phyloP scores from a whole-genome alignment of 2,888 invertebrate species.

The Philereme transversata region DNA sequence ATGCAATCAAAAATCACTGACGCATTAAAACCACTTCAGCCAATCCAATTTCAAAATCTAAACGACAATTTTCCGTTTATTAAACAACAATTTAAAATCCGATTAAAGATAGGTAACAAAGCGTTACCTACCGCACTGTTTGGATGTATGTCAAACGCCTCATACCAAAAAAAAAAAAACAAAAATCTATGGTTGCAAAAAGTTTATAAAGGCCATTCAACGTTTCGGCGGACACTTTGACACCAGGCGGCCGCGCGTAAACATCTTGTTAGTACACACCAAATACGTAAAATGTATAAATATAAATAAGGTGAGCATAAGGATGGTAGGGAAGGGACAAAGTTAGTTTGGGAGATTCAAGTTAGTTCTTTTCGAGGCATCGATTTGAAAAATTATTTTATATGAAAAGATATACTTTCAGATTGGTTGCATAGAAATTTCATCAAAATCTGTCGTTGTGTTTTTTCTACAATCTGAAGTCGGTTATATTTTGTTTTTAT shows the following conservation, averaged over 20 bases:
- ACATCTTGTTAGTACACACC: conserved; percentile 79
- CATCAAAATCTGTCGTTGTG: too few species aligned
- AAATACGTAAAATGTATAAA: conserved; percentile 77
- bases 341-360: too few species aligned
- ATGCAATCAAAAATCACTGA: conserved; percentile 23
- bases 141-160: conserved; percentile 40
- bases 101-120: conserved; percentile 43
- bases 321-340: conserved; percentile 35
- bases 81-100: conserved; percentile 44
- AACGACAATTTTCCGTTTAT: conserved; percentile 48
- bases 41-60: conserved; percentile 35
- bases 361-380: too few species aligned
- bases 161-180: conserved; percentile 47
- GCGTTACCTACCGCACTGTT: conserved; percentile 50
- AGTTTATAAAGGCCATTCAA: conserved; percentile 44
- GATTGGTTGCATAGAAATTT: too few species aligned
- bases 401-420: too few species aligned
- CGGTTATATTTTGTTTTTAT: too few species aligned
- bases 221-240: conserved; percentile 67
- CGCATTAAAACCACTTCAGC: conserved; percentile 38
- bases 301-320: conserved; percentile 67
- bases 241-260: conserved; percentile 56
- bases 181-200: conserved; percentile 58
- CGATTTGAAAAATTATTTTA: too few species aligned
- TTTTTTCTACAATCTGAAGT: too few species aligned